Evolutionary conservation across 2,888 invertebrate species (phyloP).

Genomic region (Coenonympha arcania): DNA sequence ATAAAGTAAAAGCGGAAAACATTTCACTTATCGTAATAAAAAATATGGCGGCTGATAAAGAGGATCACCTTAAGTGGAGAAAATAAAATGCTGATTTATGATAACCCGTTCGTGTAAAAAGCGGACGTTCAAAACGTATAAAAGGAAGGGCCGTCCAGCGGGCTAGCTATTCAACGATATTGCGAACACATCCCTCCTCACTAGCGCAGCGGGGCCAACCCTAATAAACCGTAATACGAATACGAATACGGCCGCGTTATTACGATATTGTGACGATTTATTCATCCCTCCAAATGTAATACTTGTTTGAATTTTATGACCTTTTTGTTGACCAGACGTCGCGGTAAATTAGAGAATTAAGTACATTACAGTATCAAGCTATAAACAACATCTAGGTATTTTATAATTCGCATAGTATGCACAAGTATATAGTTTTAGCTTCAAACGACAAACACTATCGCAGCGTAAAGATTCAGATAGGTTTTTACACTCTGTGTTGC

Average conservation of each 20-base stretch:
- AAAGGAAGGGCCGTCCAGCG: conserved; percentile 32
- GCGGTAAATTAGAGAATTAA: too few species aligned
- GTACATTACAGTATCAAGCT: too few species aligned
- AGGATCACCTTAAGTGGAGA: conserved; percentile 10
- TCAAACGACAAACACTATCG: too few species aligned
- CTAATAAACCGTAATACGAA: conserved; percentile 36
- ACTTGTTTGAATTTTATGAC: not conserved
- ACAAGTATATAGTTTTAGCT: too few species aligned
- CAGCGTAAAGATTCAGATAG: too few species aligned
- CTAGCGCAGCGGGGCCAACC: conserved; percentile 35
- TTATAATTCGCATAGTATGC: too few species aligned
- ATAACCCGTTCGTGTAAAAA: conserved; percentile 31
- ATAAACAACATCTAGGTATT: too few species aligned
- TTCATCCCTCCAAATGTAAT: not conserved
- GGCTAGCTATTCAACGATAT: conserved; percentile 32
- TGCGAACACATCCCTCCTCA: conserved; percentile 38
- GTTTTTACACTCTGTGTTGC: too few species aligned
- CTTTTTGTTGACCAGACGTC: not conserved
- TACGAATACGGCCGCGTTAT: not conserved
- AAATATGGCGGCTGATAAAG: conserved; percentile 5
- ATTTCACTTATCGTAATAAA: not conserved
- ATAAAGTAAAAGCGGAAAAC: too few species aligned
- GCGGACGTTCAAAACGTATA: conserved; percentile 39
- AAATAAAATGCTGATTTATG: conserved; percentile 29
- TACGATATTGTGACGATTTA: conserved; percentile 5